A percentile compares a stretch with the other conserved stretches of the same genome.
Conservation (phyloP, 2,888 invertebrate genomes). For the Branchellion lobata region DNA sequence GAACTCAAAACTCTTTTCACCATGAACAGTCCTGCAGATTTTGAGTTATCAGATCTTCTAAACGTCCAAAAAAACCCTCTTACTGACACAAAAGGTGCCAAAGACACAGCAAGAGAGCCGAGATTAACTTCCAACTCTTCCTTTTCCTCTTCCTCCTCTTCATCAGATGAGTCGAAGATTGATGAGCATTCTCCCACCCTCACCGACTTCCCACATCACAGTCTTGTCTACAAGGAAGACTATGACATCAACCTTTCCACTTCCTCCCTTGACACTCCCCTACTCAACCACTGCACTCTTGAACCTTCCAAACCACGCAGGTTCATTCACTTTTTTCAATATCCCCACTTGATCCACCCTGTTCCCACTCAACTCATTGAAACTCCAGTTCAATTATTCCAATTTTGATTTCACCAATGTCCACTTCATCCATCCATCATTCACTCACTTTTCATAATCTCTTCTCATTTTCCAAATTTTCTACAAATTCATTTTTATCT, state of each 20-base stretch:
- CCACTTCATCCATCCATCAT: neutral
- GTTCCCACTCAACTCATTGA: too few species aligned
- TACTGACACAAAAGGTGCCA: neutral
- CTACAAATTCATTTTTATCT: neutral
- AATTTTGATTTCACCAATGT: neutral
- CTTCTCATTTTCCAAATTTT: neutral
- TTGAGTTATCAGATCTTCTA: neutral
- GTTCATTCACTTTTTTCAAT: neutral
- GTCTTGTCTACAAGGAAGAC: neutral
- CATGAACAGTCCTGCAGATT: neutral
- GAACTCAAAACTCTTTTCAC: neutral
- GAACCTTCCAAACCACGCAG: neutral
- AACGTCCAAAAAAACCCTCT: neutral
- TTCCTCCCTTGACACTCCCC: constrained; percentile 10
- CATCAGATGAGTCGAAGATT: constrained; percentile 7
- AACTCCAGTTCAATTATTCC: too few species aligned
- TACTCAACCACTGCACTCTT: neutral
- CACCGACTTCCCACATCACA: neutral
- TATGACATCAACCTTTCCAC: neutral
- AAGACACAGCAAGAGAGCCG: neutral
- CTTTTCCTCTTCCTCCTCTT: neutral
- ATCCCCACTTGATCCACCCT: too few species aligned
- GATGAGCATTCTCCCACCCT: neutral
- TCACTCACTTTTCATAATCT: neutral
- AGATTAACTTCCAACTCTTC: neutral